Conservation (phyloP, 1,140 invertebrate species). For the Lepidurus apus region DNA sequence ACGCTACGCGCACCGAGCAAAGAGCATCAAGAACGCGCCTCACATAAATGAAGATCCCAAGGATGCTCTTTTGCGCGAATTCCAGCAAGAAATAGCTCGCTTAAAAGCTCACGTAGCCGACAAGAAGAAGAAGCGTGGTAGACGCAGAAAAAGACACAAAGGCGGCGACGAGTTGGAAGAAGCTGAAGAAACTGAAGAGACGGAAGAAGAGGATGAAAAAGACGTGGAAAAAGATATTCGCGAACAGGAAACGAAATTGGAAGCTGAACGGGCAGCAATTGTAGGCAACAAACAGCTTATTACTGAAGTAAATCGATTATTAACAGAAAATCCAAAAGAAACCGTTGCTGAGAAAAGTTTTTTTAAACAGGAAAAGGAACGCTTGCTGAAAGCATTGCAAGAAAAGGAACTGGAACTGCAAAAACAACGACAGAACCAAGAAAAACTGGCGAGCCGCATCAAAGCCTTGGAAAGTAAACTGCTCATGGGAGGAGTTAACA, state of each 20-base stretch:
- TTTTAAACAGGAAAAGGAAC: conserved; percentile 54
- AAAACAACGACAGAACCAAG: conserved; percentile 52
- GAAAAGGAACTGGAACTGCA: conserved; percentile 53
- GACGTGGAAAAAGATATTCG: conserved; percentile 45
- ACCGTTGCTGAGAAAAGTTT: not conserved
- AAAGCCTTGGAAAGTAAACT: conserved; percentile 78
- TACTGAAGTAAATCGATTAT: conserved; percentile 26
- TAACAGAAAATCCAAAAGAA: not conserved
- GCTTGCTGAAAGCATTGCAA: conserved; percentile 54
- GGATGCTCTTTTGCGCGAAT: conserved; percentile 79
- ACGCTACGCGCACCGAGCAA: conserved; percentile 86
- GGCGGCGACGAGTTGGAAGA: conserved; percentile 38
- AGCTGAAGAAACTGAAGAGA: conserved; percentile 43
- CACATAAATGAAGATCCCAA: conserved; percentile 94
- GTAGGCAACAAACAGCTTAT: conserved; percentile 47
- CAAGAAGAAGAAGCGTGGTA: conserved; percentile 34
- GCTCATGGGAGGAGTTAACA: conserved; percentile 58
- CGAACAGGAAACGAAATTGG: conserved; percentile 42
- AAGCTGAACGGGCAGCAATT: conserved; percentile 51
- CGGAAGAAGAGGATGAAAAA: conserved; percentile 44
- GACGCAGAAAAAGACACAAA: conserved; percentile 33
- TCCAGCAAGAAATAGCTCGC: conserved; percentile 76
- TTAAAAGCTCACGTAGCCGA: conserved; percentile 47
- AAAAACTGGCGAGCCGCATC: conserved; percentile 52
- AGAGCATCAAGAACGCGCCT: conserved; percentile 93